Evolutionary conservation across 1,140 invertebrate genomes (phyloP).

Genomic region (Sitobion miscanthi): DNA sequence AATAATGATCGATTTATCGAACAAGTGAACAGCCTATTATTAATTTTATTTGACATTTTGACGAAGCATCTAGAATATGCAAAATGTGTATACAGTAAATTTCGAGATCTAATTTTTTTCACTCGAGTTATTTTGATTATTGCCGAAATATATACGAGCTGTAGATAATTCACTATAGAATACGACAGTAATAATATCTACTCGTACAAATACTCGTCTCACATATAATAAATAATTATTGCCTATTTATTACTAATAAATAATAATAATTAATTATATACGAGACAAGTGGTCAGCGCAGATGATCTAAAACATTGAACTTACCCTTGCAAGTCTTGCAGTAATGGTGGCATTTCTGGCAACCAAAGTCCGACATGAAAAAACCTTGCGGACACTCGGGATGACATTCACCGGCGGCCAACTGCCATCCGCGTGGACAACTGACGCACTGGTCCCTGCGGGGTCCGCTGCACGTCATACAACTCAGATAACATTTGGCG

Average conservation of each 20-base stretch:
- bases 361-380: conserved; percentile 78
- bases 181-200: not conserved
- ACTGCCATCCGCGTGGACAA: conserved; percentile 77
- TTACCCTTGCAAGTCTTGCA: conserved; percentile 80
- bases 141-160: no score
- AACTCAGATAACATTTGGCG: conserved; percentile 81
- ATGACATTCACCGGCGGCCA: conserved; percentile 81
- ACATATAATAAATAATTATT: not conserved
- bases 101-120: not conserved
- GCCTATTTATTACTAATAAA: no score
- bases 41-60: no score
- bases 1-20: not conserved
- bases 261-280: not conserved
- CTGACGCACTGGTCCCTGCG: conserved; percentile 81
- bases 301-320: conserved; percentile 47
- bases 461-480: conserved; percentile 81
- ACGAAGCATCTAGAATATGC: not conserved
- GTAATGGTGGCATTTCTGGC: conserved; percentile 83
- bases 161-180: not conserved
- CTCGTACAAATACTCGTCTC: no score
- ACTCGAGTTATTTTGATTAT: not conserved
- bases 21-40: no score
- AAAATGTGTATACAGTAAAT: not conserved
- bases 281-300: not conserved
- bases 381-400: conserved; percentile 83